Evolutionary conservation across 2,113 vertebrate species (phyloP).

Genomic region (Caracal caracal): DNA sequence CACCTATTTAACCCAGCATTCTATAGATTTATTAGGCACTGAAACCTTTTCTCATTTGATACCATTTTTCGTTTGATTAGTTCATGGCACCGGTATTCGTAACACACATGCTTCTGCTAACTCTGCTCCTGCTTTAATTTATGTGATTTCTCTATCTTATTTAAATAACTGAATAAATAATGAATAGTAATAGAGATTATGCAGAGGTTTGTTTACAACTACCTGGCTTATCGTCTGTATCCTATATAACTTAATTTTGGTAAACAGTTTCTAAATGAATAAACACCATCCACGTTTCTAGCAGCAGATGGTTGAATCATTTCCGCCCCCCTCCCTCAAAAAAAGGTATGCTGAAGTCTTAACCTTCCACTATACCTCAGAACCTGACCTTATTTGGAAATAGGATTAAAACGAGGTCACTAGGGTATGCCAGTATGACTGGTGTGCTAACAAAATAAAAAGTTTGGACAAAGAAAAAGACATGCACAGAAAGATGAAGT

Average conservation of each 20-base stretch:
- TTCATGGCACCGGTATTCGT: not conserved
- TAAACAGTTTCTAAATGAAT: not conserved
- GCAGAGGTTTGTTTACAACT: not conserved
- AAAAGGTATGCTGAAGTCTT: not conserved
- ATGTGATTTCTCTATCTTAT: not conserved
- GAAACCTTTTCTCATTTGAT: not conserved
- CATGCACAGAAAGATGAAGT: not conserved
- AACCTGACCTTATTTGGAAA: not conserved
- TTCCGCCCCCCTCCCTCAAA: too few relatives aligned
- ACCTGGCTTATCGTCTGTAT: not conserved
- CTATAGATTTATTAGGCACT: not conserved
- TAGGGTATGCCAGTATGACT: not conserved
- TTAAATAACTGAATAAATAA: not conserved
- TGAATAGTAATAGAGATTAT: not conserved
- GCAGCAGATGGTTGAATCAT: not conserved
- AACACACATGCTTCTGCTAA: not conserved
- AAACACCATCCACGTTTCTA: not conserved
- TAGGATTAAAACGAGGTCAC: not conserved
- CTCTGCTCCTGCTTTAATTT: not conserved
- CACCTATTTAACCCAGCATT: not conserved
- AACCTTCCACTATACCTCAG: not conserved
- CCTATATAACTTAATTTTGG: not conserved
- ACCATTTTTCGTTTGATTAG: not conserved
- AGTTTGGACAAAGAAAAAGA: not conserved
- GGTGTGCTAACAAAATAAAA: not conserved